Evolutionary conservation across 2,113 vertebrate species (phyloP).

Genomic region (Pitta sordida): DNA sequence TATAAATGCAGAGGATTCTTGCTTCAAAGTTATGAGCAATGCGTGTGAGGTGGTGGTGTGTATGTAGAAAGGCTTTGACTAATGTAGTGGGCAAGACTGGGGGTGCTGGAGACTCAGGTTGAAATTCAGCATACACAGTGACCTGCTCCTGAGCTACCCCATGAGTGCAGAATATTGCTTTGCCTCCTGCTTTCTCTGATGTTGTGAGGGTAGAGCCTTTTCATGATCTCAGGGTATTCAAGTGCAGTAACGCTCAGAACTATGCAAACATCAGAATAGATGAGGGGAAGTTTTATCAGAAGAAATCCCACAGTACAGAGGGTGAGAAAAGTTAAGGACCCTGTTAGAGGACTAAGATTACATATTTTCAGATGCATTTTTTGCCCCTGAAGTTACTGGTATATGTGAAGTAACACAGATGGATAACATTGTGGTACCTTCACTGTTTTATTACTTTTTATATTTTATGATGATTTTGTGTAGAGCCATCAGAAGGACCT

Average conservation of each 20-base stretch:
- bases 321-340: neutral
- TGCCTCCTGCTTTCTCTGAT: neutral
- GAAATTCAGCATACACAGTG: neutral
- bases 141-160: neutral
- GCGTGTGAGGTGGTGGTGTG: neutral
- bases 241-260: neutral
- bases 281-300: neutral
- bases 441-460: neutral
- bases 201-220: neutral
- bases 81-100: too few species aligned
- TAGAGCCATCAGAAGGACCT: conserved; percentile 70
- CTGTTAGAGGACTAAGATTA: neutral
- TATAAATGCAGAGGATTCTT: neutral
- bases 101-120: neutral
- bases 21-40: neutral
- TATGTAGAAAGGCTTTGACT: neutral
- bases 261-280: neutral
- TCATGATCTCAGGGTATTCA: neutral
- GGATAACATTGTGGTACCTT: neutral
- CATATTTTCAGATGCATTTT: neutral
- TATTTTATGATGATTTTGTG: neutral
- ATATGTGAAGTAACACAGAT: neutral
- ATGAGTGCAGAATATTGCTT: neutral
- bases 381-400: neutral
- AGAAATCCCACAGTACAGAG: neutral